These are phyloP conservation scores for Bradysia coprophila DNA, from an alignment of 1,140 invertebrate genomes.

Conservation along the genomic window DNA sequence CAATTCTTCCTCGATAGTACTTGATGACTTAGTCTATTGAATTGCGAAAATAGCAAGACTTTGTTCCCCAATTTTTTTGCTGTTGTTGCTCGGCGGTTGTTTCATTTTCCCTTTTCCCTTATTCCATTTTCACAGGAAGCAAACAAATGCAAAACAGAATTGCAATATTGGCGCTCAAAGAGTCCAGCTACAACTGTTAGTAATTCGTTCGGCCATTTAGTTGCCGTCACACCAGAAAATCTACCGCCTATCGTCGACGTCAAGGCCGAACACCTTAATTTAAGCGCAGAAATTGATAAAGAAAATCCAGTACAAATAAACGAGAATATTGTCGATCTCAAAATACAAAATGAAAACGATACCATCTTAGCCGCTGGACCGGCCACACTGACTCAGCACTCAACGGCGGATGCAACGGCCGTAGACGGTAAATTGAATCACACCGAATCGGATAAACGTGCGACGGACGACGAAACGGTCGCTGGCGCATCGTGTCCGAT, in stretches of 20 bases:
- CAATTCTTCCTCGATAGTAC: no score
- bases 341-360: conserved; percentile 6
- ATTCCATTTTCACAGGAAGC: conserved; percentile 52
- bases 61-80: not conserved
- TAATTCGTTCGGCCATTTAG: conserved; percentile 33
- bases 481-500: not conserved
- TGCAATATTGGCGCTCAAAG: conserved; percentile 76
- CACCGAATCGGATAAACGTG: no score
- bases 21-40: conserved; percentile 2
- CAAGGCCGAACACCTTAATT: conserved; percentile 4
- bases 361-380: conserved; percentile 18
- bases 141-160: conserved; percentile 75
- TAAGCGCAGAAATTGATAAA: not conserved
- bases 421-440: no score
- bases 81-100: no score
- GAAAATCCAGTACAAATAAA: not conserved
- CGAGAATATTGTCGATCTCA: conserved; percentile 1
- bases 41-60: not conserved
- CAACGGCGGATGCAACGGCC: conserved; percentile 15
- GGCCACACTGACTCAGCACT: conserved; percentile 16
- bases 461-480: conserved; percentile 12
- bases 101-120: no score
- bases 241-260: conserved; percentile 35
- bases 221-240: conserved; percentile 32
- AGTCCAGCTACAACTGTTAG: conserved; percentile 50